phyloP scores from a whole-genome alignment of 2,113 vertebrate genomes.

The Planiliza haematocheilus region DNA sequence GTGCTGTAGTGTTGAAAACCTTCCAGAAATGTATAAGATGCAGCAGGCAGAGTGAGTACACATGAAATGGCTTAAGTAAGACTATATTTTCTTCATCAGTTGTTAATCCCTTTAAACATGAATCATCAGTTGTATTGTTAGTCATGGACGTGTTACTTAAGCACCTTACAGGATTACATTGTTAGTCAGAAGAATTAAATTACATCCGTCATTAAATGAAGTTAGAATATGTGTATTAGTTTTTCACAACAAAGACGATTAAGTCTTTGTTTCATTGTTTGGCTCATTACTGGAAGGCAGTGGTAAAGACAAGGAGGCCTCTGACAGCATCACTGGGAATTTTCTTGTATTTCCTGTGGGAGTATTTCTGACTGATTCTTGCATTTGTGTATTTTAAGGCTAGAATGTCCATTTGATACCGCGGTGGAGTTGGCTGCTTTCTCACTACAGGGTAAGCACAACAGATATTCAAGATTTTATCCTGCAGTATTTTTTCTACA shows the following conservation, averaged over 20 bases:
- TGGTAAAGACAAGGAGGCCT: neutral
- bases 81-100: neutral
- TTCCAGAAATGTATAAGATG: too few relatives aligned
- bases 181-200: neutral
- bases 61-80: neutral
- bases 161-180: slow-evolving; percentile 24
- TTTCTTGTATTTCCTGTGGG: too few relatives aligned
- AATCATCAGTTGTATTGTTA: slow-evolving; percentile 4
- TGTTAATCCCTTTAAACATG: neutral
- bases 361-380: neutral
- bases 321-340: too few relatives aligned
- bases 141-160: neutral
- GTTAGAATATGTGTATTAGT: neutral
- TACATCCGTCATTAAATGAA: neutral
- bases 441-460: slow-evolving; percentile 91
- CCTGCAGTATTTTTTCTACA: too few relatives aligned
- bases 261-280: neutral
- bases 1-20: too few relatives aligned
- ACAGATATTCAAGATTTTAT: neutral
- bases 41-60: too few relatives aligned
- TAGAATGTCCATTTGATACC: slow-evolving; percentile 95
- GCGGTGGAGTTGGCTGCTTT: slow-evolving; percentile 93
- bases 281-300: neutral
- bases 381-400: slow-evolving; percentile 76
- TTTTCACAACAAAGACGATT: slow-evolving; percentile 4